Base-by-base conservation (phyloP, 2,797 vertebrate species). In the Capromys pilorides region DNA sequence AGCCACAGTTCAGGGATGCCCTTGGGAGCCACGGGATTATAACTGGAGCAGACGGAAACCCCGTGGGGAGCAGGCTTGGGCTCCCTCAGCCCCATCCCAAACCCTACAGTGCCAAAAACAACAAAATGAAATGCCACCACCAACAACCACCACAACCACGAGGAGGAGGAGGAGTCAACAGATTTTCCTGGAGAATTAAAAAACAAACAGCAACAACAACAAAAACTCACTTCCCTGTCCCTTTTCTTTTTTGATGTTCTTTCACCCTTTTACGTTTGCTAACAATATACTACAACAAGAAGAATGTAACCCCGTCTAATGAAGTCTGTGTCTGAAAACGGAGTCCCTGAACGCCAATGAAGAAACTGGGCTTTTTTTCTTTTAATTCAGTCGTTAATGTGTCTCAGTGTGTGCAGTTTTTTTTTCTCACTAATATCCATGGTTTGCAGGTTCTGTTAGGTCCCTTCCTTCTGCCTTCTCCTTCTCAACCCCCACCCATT, bases 1-100 rank as follows among this genome's bases (percentile, higher is more conserved):
- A 99, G 99, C 98, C 99, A 99, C 98, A 99, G 99, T 96, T 99
- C 99, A 93, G 99, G 99, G 98, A 99, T 99, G 99, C 99, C 99
- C 98, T 98, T 99, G 98, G 99, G 99, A 97, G 99, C 99, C 96
- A 99, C 99, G 0, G 99, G 99, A 98, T 99, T 99, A 98, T 99
- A 99, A 99, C 97, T 97, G 98, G 94, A 98, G 97, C 96, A 95
- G 97, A 98, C 79, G 97, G 96, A 98, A 97, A 98, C 97, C 98
- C 98, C 97, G 73, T 96, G 97, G 97, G 98, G 98, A 98, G 98
- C 98, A 96, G 96, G 97, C 97, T 97, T 96, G 96, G 96, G 97
- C 97, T 97, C 96, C 98, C 98, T 98, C 98, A 98, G 98, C 98
- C 96, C 96, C 96, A 97, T 98, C 98, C 98, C 98, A 98, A 98